Base-by-base conservation (phyloP, 2,113 vertebrate genomes). In the Python bivittatus region DNA sequence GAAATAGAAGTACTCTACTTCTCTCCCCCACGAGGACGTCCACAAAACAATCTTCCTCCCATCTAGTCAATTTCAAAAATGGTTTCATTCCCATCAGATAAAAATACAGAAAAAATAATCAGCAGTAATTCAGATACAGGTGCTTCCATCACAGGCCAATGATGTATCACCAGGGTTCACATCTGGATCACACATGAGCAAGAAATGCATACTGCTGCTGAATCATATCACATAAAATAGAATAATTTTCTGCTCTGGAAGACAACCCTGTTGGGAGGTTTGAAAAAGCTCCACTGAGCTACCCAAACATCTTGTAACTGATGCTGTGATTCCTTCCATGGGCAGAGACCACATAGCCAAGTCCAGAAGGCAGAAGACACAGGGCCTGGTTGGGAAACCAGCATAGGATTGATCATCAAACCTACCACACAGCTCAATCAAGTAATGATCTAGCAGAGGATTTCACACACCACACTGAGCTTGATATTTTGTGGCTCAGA, bases 91-190 rank as follows among this genome's bases (percentile, higher is more conserved):
- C 56, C 56, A 57, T 57, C 17, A 20, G 17, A 57, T 57, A 15
- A 57, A 57, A 57, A 57, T 20, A 15, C 56, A 20, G 56, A 48
- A 48, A 48, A 17, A 57, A 57, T 57, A 17, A 57, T 57, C 56
- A 57, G 56, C 56, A 1, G 3, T 57, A 57, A 57, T 57, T 20
- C 56, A 17, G 56, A 57, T 57, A 17, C 15, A 56, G 56, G 56
- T 56, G 56, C 12, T 42, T 91, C 57, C 2, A 86, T 79, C 57
- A 44, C 56, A 79, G 23, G 56, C 42, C 44, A 20, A 15, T 22
- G 33, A 33, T 2, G 11, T 12, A 1, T 0, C 3, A 11, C 58
- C n/a, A 79, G 33, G 11, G 6, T 27, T 44, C 58, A 52, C 0
- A 0, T 0, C 2, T 64, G 1, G 53, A 38, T 6, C 2, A 84